Evolutionary conservation across 2,113 vertebrate species (phyloP).

Genomic region (Crotophaga sulcirostris): DNA sequence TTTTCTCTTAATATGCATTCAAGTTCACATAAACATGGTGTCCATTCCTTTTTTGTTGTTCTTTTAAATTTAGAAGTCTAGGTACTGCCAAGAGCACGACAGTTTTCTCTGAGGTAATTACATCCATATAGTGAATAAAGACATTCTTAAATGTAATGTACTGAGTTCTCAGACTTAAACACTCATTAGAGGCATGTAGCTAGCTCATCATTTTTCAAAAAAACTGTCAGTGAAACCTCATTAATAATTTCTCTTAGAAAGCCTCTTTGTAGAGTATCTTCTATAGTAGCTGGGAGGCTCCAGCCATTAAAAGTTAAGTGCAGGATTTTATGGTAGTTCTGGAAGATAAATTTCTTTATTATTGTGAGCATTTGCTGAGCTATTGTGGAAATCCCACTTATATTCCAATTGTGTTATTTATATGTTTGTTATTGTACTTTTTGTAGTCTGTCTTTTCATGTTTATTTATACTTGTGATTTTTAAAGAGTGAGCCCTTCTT

Average conservation of each 20-base stretch:
- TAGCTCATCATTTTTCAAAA: neutral
- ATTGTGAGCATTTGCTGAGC: neutral
- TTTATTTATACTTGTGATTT: neutral
- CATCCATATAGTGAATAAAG: neutral
- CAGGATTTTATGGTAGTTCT: neutral
- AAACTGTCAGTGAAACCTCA: neutral
- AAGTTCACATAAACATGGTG: neutral
- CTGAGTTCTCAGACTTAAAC: neutral
- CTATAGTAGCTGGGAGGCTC: neutral
- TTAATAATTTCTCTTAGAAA: neutral
- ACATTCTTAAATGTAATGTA: neutral
- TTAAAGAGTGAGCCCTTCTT: neutral
- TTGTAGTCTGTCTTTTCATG: neutral
- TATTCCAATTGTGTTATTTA: neutral
- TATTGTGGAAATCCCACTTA: neutral
- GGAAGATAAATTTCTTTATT: neutral
- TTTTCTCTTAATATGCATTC: neutral
- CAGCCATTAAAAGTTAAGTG: neutral
- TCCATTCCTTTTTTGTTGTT: neutral
- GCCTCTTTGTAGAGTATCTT: neutral
- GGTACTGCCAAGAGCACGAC: neutral
- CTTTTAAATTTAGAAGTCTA: neutral
- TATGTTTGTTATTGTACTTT: neutral
- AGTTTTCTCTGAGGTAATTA: conserved; percentile 1
- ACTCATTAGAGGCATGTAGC: neutral